Percentiles rank a stretch among this genome's conserved stretches.
Conservation (phyloP, 2,888 invertebrate species). For the Zaprionus bogoriensis region DNA sequence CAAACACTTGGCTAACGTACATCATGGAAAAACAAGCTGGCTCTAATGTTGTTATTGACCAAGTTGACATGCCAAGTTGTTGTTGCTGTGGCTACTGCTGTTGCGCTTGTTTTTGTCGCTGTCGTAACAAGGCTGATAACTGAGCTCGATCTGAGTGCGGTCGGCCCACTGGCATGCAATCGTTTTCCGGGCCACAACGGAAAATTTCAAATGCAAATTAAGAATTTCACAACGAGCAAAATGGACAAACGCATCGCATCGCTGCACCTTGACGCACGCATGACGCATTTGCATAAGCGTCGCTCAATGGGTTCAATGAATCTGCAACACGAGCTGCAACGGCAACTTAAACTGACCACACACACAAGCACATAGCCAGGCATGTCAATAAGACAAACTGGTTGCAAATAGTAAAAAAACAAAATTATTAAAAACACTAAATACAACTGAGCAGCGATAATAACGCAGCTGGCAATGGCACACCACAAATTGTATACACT, state of each 20-base stretch:
- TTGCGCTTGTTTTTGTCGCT: too few species aligned
- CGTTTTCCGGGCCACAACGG: slow-evolving; percentile 41
- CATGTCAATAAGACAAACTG: slow-evolving; percentile 4
- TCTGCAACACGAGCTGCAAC: slow-evolving; percentile 38
- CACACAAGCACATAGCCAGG: slow-evolving; percentile 4
- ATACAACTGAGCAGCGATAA: background rate
- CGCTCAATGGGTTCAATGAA: slow-evolving; percentile 48
- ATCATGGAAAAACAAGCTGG: slow-evolving; percentile 8
- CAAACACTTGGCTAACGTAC: slow-evolving; percentile 4
- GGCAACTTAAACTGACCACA: slow-evolving; percentile 20
- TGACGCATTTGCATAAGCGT: slow-evolving; percentile 41
- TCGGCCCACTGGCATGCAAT: slow-evolving; percentile 34
- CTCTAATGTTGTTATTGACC: slow-evolving; percentile 11
- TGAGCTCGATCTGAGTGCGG: background rate
- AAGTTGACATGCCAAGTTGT: slow-evolving; percentile 9
- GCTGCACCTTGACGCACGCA: slow-evolving; percentile 23
- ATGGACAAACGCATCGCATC: slow-evolving; percentile 5
- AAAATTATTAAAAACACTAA: background rate
- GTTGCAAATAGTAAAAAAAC: slow-evolving; percentile 4
- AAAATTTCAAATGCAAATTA: slow-evolving; percentile 27
- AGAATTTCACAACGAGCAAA: slow-evolving; percentile 35
- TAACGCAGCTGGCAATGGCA: background rate
- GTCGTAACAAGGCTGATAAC: background rate
- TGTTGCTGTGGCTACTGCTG: too few species aligned
- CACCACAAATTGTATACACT: too few species aligned